Base-by-base conservation (phyloP, 2,113 vertebrate species). In the Felis catus region DNA sequence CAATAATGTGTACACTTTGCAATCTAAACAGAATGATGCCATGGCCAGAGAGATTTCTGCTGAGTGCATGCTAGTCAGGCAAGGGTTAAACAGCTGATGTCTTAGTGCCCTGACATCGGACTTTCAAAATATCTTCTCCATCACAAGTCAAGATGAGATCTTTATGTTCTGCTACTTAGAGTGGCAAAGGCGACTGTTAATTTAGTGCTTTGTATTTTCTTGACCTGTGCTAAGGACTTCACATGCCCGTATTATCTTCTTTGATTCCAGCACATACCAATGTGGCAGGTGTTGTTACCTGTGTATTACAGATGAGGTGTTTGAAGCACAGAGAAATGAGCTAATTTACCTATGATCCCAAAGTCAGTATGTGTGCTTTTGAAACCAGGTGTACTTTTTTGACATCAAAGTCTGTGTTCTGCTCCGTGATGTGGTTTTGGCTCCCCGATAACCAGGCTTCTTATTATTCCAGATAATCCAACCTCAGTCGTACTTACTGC, bases 201-300 rank as follows among this genome's bases (percentile, higher is more conserved):
- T 21, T 31, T 15, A 91, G 53, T 76, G 45, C 31, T 83, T 33
- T 79, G n/a, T 51, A 1, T 19, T 1, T 39, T 63, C 55, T 68
- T 31, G 33, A 23, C 61, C 65, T 31, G 8, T 41, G 45, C 63
- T 79, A 7, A 36, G 53, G 51, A 73, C 41, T 91, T 79, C 41
- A 16, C 27, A 14, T 7, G 4, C 5, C 1, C 15, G 0, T 53
- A 0, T 73, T 51, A 39, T 55, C 11, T 79, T 66, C n/a, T 18
- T 68, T 53, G 41, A 21, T 85, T 23, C 61, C 27, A 86, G 76
- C 66, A 88, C 48, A 68, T 63, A 61, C 36, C 36, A 5, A 0
- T 61, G 19, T 81, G 55, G 19, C 11, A 4, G 31, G 6, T 48
- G 5, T 36, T 76, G 21, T 81, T 88, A 61, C 55, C n/a, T n/a